phyloP scores from a whole-genome alignment of 2,113 vertebrate genomes.

The Cynopterus brachyotis region DNA sequence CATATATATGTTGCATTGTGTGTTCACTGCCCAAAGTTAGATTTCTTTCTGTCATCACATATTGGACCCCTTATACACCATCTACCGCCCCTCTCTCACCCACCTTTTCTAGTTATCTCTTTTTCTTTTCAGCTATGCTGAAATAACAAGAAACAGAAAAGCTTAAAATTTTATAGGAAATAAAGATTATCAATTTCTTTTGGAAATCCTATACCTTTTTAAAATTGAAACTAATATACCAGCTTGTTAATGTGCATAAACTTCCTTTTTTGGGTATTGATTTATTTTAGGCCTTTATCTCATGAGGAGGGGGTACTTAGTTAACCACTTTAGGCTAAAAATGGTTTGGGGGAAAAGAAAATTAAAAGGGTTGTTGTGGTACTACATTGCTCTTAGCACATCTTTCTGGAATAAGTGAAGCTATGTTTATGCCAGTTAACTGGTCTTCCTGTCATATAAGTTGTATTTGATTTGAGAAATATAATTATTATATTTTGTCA shows the following conservation, averaged over 20 bases:
- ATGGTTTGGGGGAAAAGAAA: background rate
- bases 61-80: too few species aligned
- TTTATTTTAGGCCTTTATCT: background rate
- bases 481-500: background rate
- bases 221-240: background rate
- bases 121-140: conserved; percentile 12
- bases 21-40: too few species aligned
- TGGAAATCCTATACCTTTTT: background rate
- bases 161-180: background rate
- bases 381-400: background rate
- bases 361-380: background rate
- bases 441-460: background rate
- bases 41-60: too few species aligned
- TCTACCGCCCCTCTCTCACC: background rate
- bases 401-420: background rate
- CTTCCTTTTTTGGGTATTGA: background rate
- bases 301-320: background rate
- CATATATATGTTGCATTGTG: too few species aligned
- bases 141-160: background rate
- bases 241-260: background rate
- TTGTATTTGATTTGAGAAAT: background rate
- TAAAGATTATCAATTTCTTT: background rate
- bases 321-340: background rate
- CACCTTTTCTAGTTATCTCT: background rate
- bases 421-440: background rate